Conservation (phyloP, 2,113 vertebrate genomes). For the Macrotis lagotis region DNA sequence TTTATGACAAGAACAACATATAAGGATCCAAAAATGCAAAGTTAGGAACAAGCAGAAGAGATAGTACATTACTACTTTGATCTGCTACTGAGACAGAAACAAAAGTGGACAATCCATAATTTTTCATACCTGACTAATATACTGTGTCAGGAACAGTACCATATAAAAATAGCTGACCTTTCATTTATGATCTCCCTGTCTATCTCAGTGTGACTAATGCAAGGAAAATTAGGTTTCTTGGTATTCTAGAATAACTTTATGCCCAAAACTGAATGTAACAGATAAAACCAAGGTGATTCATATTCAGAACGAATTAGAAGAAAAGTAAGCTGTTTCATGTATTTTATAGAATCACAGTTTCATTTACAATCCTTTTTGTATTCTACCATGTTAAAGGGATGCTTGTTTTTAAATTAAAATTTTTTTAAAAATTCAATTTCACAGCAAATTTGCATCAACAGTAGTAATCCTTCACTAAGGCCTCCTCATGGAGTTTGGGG, state of each 20-base stretch:
- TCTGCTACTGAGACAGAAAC: neutral
- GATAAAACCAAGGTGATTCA: neutral
- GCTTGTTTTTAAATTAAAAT: neutral
- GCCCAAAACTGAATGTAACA: neutral
- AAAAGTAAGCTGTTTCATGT: neutral
- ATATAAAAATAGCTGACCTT: neutral
- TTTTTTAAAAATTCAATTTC: neutral
- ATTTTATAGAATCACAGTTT: neutral
- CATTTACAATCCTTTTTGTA: neutral
- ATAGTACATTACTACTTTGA: neutral
- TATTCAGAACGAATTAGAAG: neutral
- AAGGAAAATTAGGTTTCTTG: neutral
- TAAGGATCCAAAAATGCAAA: neutral
- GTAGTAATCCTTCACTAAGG: neutral
- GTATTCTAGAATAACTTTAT: neutral
- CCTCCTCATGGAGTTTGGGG: neutral
- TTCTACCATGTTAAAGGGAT: neutral
- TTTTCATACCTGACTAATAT: neutral
- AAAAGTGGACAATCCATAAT: neutral
- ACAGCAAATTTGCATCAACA: neutral
- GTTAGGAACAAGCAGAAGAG: neutral
- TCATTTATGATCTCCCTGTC: neutral
- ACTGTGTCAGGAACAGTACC: neutral
- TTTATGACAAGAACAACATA: neutral
- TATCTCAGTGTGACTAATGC: neutral